These are phyloP conservation scores for Conus betulinus DNA, from an alignment of 1,140 invertebrate genomes.

Conservation along the genomic window DNA sequence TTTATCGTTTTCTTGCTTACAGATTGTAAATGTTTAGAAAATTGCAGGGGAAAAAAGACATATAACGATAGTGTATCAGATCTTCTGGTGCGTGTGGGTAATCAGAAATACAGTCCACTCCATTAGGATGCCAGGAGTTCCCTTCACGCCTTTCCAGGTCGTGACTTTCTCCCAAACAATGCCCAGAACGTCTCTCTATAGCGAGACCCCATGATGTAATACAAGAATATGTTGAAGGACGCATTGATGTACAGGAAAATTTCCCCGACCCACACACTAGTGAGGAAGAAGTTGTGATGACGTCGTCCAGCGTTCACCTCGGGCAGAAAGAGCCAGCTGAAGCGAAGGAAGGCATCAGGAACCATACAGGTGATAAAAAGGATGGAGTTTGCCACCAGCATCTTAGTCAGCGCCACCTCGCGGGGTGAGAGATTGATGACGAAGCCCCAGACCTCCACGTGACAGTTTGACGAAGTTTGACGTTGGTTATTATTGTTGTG, in stretches of 20 bases:
- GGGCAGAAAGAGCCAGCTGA: neutral
- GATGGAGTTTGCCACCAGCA: slow-evolving; percentile 7
- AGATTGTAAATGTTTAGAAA: too few relatives aligned
- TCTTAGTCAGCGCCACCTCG: slow-evolving; percentile 6
- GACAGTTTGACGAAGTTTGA: neutral
- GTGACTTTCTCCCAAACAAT: too few relatives aligned
- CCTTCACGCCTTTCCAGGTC: too few relatives aligned
- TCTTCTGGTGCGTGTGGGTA: too few relatives aligned
- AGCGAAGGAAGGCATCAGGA: neutral
- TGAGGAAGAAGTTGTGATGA: neutral
- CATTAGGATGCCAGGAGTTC: too few relatives aligned
- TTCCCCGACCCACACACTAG: neutral
- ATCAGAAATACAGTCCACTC: too few relatives aligned
- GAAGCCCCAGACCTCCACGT: neutral
- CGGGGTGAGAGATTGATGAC: neutral
- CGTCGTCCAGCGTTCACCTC: neutral
- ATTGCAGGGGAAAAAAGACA: too few relatives aligned
- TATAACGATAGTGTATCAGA: too few relatives aligned
- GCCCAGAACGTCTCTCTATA: neutral
- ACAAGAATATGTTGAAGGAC: neutral
- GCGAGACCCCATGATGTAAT: neutral
- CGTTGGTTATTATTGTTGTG: neutral
- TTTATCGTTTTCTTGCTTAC: too few relatives aligned
- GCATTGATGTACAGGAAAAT: neutral
- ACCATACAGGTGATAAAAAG: neutral